Base-by-base conservation (phyloP, 2,797 vertebrate species). In the Vireo griseus region DNA sequence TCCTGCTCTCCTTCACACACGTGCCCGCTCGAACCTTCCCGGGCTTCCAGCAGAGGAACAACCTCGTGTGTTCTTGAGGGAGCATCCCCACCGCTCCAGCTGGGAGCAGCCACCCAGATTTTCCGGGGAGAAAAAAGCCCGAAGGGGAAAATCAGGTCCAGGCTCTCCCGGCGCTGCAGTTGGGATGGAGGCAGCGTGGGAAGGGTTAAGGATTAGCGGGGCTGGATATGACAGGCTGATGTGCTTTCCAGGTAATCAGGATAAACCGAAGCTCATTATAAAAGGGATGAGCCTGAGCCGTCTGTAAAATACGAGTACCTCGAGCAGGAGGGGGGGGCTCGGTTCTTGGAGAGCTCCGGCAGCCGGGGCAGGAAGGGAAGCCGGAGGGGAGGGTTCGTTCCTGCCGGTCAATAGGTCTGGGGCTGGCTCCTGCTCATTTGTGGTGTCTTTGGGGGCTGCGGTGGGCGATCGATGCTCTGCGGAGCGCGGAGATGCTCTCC, bases 221-320 rank as follows among this genome's bases (percentile, higher is more conserved):
- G 80, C 66, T 92, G 90, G 24, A 1, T 48, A 3, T 69, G 93
- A 58, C 22, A 39, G 95, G 79, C 90, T 78, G 90, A 50, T 95
- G 90, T 58, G 88, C 88, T 96, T 89, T 88, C 66, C 92, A 97
- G 94, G 95, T 96, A 95, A 93, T 87, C 75, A 4, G 95, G 90
- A 92, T 92, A 57, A 96, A 90, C 20, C 20, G 44, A 9, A 86
- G 95, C 86, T 95, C 92, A 3, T 95, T 91, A 94, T 5, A 2
- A 37, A 37, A 54, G 67, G 88, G 94, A 89, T 95, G 88, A 96
- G 91, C 73, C 44, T 45, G 82, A 93, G 92, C 90, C 8, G 4
- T 4, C 37, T 82, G 88, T 87, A 40, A 57, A 59, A 77, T 2
- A 3, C 69, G 5, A 78, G 82, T 2, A 81, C 88, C 80, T 79